Conservation (phyloP, 2,888 invertebrate species). For the Diarsia dahlii region DNA sequence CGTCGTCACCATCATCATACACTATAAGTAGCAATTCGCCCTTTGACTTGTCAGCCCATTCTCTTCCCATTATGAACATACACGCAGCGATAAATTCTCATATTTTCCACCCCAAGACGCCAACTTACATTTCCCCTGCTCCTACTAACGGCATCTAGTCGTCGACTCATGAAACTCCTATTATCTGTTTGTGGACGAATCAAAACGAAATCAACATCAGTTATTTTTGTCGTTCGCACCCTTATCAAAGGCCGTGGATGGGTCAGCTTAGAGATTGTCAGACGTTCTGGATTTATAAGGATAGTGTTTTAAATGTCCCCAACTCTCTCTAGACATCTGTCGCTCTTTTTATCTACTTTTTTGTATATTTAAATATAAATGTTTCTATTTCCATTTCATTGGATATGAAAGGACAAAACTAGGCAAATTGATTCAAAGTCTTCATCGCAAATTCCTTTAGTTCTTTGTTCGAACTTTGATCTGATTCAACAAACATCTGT, state of each 20-base stretch:
- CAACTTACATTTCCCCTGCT: slow-evolving; percentile 57
- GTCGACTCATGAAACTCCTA: slow-evolving; percentile 85
- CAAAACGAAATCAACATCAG: slow-evolving; percentile 89
- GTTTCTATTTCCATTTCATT: slow-evolving; percentile 25
- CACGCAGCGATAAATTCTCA: slow-evolving; percentile 74
- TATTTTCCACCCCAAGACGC: slow-evolving; percentile 74
- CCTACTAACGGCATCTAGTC: slow-evolving; percentile 75
- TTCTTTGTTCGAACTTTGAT: background rate
- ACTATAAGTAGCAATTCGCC: slow-evolving; percentile 53
- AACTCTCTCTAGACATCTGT: slow-evolving; percentile 21
- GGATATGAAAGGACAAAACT: slow-evolving; percentile 10
- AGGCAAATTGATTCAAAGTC: background rate
- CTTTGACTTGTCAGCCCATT: slow-evolving; percentile 75
- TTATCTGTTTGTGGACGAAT: slow-evolving; percentile 86
- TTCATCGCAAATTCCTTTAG: background rate
- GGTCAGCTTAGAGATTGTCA: slow-evolving; percentile 71
- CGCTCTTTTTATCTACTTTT: slow-evolving; percentile 14
- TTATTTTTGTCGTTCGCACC: slow-evolving; percentile 86
- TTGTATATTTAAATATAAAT: slow-evolving; percentile 2
- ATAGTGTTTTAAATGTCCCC: slow-evolving; percentile 31
- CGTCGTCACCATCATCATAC: slow-evolving; percentile 36
- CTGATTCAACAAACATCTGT: background rate
- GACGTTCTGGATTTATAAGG: slow-evolving; percentile 42
- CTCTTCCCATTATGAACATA: slow-evolving; percentile 77
- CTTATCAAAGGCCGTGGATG: slow-evolving; percentile 83